A percentile compares a stretch with the other conserved stretches of the same genome.
Evolutionary conservation across 2,113 vertebrate genomes (phyloP).

Genomic region (Polypterus senegalus): DNA sequence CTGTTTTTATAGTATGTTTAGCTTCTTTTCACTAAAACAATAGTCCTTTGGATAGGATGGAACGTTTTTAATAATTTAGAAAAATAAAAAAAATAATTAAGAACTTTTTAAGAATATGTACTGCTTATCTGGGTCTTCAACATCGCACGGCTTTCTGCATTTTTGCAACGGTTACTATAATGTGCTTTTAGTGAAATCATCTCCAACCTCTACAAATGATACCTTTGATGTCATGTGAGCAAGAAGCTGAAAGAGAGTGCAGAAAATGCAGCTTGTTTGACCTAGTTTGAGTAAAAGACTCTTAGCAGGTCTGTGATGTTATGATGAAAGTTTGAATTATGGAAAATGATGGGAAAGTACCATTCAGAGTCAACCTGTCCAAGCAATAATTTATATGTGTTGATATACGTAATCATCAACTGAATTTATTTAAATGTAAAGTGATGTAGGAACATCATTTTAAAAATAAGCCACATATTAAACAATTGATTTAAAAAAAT

Average conservation of each 20-base stretch:
- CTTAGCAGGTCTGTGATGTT: background rate
- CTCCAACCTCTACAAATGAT: background rate
- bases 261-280: background rate
- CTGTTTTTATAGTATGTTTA: no score
- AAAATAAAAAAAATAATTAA: no score
- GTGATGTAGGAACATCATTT: no score
- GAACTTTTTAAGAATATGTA: no score
- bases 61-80: no score
- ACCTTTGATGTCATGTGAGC: background rate
- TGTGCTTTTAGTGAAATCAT: background rate
- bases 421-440: no score
- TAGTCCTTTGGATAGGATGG: no score
- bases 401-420: slow-evolving; percentile 19
- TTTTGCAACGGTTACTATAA: background rate
- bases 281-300: slow-evolving; percentile 6
- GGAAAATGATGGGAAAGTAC: slow-evolving; percentile 15
- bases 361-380: no score
- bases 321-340: slow-evolving; percentile 22
- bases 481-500: no score
- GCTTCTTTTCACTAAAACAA: no score
- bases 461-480: no score
- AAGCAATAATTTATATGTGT: slow-evolving; percentile 23
- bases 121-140: background rate
- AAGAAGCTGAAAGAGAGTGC: background rate
- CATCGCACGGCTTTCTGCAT: background rate